Percentiles rank a stretch among this genome's conserved stretches.
phyloP scores from a whole-genome alignment of 2,113 vertebrate genomes.

The Mus spicilegus region DNA sequence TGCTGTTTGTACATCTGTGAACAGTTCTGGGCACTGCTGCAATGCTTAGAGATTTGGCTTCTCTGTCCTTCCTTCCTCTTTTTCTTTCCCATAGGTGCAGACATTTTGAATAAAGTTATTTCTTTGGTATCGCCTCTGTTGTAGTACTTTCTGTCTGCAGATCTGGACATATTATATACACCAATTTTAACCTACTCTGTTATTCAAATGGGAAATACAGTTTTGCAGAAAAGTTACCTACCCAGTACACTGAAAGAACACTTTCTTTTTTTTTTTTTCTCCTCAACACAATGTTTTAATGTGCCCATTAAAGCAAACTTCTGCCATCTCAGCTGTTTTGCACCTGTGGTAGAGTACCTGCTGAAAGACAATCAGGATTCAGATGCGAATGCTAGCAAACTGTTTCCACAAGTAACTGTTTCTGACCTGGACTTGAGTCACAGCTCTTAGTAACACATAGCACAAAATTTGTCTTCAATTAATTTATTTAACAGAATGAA shows the following conservation, averaged over 20 bases:
- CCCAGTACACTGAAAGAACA: background rate
- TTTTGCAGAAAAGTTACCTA: background rate
- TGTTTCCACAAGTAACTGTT: background rate
- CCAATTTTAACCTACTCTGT: background rate
- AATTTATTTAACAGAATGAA: background rate
- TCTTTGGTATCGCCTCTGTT: background rate
- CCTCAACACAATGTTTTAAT: background rate
- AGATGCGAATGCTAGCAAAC: background rate
- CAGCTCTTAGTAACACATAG: background rate
- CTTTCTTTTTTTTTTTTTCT: background rate
- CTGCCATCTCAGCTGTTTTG: background rate
- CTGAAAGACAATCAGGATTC: background rate
- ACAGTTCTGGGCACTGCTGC: no score
- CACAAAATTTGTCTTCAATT: background rate
- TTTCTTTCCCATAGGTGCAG: background rate
- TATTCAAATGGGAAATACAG: background rate
- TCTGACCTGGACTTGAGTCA: background rate
- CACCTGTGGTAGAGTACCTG: background rate
- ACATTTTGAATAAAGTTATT: background rate
- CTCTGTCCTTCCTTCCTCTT: background rate
- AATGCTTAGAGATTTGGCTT: background rate
- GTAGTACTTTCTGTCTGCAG: background rate
- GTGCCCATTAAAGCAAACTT: background rate
- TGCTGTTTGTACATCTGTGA: background rate
- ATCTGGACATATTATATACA: slow-evolving; percentile 5